A percentile compares a stretch with the other conserved stretches of the same genome.
Evolutionary conservation across 2,113 vertebrate genomes (phyloP).

Genomic region (Oryzias woworae): DNA sequence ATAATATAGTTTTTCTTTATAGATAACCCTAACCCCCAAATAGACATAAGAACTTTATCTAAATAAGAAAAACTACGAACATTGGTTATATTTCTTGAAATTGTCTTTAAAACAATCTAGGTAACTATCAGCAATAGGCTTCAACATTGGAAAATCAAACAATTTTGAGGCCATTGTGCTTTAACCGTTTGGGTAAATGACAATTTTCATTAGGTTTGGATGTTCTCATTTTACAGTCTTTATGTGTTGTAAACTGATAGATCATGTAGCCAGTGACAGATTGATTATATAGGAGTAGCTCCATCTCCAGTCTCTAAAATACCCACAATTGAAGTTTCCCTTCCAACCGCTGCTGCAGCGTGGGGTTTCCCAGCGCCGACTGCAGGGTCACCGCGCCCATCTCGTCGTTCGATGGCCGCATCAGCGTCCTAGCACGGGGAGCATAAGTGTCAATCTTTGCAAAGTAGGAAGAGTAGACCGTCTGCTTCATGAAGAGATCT

Average conservation of each 20-base stretch:
- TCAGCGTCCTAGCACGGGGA: slow-evolving; percentile 35
- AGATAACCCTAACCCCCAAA: too few relatives aligned
- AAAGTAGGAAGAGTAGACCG: slow-evolving; percentile 15
- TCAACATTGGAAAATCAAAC: too few relatives aligned
- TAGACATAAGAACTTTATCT: too few relatives aligned
- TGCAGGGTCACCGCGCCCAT: slow-evolving; percentile 87
- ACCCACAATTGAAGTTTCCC: slow-evolving; percentile 20
- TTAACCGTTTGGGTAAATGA: too few relatives aligned
- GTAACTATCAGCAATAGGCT: too few relatives aligned
- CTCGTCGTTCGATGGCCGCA: slow-evolving; percentile 77
- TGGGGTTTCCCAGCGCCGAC: slow-evolving; percentile 80
- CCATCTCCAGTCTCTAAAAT: slow-evolving; percentile 3
- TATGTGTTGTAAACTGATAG: neutral
- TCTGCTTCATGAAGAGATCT: slow-evolving; percentile 23
- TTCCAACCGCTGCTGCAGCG: slow-evolving; percentile 61
- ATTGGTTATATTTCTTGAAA: too few relatives aligned
- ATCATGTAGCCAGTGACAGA: neutral
- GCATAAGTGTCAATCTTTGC: slow-evolving; percentile 35
- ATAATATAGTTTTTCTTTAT: too few relatives aligned
- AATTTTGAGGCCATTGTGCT: too few relatives aligned
- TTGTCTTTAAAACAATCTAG: too few relatives aligned
- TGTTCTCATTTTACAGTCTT: neutral
- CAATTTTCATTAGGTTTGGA: neutral
- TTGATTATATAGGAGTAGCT: neutral
- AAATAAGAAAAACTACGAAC: too few relatives aligned